These are phyloP conservation scores for Lemur catta DNA, from an alignment of 2,797 vertebrate species.

Conservation along the genomic window DNA sequence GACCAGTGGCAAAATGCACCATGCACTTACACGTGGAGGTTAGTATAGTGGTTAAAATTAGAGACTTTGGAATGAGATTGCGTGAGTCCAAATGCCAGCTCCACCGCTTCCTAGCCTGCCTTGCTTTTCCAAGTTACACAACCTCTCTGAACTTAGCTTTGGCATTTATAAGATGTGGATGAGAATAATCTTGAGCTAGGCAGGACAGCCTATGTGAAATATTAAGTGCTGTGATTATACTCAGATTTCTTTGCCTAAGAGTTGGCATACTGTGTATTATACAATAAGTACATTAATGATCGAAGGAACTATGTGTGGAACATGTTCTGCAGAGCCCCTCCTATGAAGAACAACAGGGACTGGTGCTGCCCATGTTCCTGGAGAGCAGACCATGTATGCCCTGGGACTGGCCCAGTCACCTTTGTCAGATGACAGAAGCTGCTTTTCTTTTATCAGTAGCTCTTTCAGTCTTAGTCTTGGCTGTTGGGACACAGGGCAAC, in stretches of 20 bases:
- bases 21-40: background rate
- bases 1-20: accelerated
- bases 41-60: background rate
- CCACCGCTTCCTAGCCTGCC: background rate
- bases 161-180: background rate
- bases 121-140: background rate
- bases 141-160: background rate
- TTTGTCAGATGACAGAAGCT: background rate
- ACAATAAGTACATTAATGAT: background rate
- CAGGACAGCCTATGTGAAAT: background rate
- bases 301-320: background rate
- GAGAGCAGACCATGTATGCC: background rate
- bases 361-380: background rate
- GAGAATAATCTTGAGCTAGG: background rate
- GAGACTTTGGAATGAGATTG: background rate
- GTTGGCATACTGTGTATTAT: too few relatives aligned
- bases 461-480: background rate
- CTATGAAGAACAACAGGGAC: background rate
- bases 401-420: too few relatives aligned
- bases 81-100: background rate
- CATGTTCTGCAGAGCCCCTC: background rate
- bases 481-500: background rate
- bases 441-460: background rate
- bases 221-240: background rate
- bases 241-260: background rate